Conservation (phyloP, 2,113 vertebrate species). For the Xyliphius kryptos region DNA sequence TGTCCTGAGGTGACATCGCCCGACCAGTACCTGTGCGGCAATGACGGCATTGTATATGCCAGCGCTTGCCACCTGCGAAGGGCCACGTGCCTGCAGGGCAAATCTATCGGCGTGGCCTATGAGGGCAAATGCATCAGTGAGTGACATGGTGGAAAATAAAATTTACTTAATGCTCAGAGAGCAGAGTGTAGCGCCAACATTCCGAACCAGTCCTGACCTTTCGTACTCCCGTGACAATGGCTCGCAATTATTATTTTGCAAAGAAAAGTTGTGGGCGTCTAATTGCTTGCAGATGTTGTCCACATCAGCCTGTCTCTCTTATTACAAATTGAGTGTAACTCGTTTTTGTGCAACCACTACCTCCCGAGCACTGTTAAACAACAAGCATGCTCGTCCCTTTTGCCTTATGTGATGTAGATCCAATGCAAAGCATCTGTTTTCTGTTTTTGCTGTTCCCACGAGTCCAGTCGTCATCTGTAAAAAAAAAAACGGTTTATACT, state of each 20-base stretch:
- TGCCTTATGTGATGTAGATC: slow-evolving; percentile 1
- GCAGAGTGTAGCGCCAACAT: slow-evolving; percentile 37
- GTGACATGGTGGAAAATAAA: slow-evolving; percentile 48
- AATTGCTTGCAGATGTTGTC: slow-evolving; percentile 72
- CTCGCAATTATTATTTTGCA: slow-evolving; percentile 59
- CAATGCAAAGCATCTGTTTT: slow-evolving; percentile 14
- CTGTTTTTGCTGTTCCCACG: slow-evolving; percentile 8
- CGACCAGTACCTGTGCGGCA: slow-evolving; percentile 94
- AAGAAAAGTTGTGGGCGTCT: slow-evolving; percentile 63
- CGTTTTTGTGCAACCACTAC: slow-evolving; percentile 21
- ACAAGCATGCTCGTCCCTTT: slow-evolving; percentile 10
- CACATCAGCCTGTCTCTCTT: slow-evolving; percentile 45
- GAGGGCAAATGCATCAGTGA: slow-evolving; percentile 97
- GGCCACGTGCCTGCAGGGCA: slow-evolving; percentile 91
- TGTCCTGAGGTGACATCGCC: slow-evolving; percentile 89
- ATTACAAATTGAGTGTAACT: slow-evolving; percentile 31
- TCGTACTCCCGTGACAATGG: slow-evolving; percentile 51
- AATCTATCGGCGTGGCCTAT: slow-evolving; percentile 93
- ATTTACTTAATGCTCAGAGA: no score
- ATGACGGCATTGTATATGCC: slow-evolving; percentile 90
- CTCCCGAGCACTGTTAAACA: slow-evolving; percentile 24
- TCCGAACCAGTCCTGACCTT: slow-evolving; percentile 47
- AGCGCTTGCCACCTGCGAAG: slow-evolving; percentile 94
- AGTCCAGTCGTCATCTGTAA: neutral
- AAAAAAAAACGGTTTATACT: neutral